These are phyloP conservation scores for Stictonetta naevosa DNA, from an alignment of 2,113 vertebrate species.

Conservation along the genomic window DNA sequence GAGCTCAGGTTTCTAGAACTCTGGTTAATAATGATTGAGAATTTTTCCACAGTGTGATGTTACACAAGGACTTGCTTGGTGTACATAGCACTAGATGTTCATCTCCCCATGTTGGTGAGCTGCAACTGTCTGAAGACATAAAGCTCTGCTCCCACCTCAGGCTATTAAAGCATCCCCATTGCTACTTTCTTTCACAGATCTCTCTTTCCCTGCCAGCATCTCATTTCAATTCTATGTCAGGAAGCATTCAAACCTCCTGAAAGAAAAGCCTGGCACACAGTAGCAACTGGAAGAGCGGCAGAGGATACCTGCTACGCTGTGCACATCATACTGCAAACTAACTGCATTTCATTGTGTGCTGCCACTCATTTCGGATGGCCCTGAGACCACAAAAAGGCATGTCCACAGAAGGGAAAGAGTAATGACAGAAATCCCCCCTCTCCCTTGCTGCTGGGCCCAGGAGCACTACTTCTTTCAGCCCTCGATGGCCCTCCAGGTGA, in stretches of 20 bases:
- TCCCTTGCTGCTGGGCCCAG: background rate
- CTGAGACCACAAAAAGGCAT: background rate
- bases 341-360: fast-evolving
- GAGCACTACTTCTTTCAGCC: background rate
- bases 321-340: background rate
- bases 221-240: background rate
- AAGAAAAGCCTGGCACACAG: background rate
- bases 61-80: fast-evolving
- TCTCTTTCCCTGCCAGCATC: background rate
- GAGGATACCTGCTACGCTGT: fast-evolving
- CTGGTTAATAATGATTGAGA: background rate
- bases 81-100: background rate
- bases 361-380: fast-evolving
- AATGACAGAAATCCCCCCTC: background rate
- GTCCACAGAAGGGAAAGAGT: background rate
- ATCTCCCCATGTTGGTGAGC: background rate
- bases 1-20: background rate
- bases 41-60: background rate
- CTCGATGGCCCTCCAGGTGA: background rate
- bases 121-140: background rate
- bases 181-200: background rate
- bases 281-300: background rate
- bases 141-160: background rate
- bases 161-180: background rate
- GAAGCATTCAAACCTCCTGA: background rate